These are phyloP conservation scores for Macrochelys suwanniensis DNA, from an alignment of 2,797 vertebrate species.

Conservation along the genomic window DNA sequence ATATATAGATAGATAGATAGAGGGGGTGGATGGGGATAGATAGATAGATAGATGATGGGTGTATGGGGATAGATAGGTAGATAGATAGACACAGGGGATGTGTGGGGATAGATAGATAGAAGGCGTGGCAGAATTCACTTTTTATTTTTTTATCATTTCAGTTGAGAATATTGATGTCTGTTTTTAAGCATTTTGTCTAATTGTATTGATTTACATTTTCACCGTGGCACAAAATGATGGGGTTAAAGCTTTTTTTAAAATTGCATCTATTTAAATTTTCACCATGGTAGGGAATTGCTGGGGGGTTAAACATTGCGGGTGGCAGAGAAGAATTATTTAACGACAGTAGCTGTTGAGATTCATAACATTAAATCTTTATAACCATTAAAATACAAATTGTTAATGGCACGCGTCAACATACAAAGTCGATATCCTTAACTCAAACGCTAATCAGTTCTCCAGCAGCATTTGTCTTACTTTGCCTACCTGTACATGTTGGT, in stretches of 20 bases:
- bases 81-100: too few relatives aligned
- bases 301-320: neutral
- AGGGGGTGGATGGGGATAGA: too few relatives aligned
- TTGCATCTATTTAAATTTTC: neutral
- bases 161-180: neutral
- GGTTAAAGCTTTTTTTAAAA: neutral
- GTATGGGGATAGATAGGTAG: too few relatives aligned
- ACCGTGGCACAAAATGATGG: neutral
- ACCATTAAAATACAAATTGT: neutral
- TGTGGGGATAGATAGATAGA: too few relatives aligned
- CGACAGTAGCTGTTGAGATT: neutral
- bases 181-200: neutral
- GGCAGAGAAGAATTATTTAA: neutral
- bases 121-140: neutral
- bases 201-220: neutral
- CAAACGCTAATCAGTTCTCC: neutral
- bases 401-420: neutral
- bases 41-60: too few relatives aligned
- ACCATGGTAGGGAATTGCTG: neutral
- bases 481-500: neutral
- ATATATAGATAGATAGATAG: too few relatives aligned
- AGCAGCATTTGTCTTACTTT: neutral
- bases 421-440: neutral
- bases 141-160: neutral
- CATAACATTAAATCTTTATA: neutral